Conservation (phyloP, 2,113 vertebrate species). For the Kryptolebias marmoratus region DNA sequence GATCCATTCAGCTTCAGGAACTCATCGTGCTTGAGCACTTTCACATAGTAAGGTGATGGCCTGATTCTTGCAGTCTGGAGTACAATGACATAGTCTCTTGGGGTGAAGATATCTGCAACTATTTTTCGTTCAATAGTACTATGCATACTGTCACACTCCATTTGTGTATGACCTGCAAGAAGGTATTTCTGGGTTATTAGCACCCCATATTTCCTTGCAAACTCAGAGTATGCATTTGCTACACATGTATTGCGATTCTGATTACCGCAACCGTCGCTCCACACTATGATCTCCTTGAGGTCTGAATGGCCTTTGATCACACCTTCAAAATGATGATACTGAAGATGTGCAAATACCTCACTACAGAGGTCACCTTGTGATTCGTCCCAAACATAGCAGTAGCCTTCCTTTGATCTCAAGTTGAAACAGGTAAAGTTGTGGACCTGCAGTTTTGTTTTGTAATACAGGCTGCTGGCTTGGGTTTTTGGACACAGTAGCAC, state of each 20-base stretch:
- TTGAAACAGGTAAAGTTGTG: not conserved
- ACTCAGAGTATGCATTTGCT: not conserved
- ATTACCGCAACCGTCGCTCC: not conserved
- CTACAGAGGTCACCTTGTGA: not conserved
- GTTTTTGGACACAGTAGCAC: not conserved
- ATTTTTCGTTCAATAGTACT: not conserved
- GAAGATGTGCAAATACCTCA: not conserved
- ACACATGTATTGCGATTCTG: not conserved
- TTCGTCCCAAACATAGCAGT: conserved; percentile 4
- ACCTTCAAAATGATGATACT: not conserved
- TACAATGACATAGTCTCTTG: not conserved
- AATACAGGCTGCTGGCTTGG: not conserved
- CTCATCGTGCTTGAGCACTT: conserved; percentile 2
- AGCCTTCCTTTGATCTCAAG: not conserved
- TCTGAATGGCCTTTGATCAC: not conserved
- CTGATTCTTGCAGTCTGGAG: not conserved
- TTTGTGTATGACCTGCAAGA: not conserved
- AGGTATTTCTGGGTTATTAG: not conserved
- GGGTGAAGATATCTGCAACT: not conserved
- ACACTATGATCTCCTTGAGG: conserved; percentile 1
- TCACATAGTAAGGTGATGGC: not conserved
- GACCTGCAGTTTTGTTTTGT: not conserved
- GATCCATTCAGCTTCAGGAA: conserved; percentile 16
- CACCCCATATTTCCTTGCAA: not conserved
- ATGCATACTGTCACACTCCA: not conserved